Evolutionary conservation across 2,888 invertebrate species (phyloP), one percentile per base, ranked within the genome.

Genomic region (Acanthococcus lagerstroemiae): DNA sequence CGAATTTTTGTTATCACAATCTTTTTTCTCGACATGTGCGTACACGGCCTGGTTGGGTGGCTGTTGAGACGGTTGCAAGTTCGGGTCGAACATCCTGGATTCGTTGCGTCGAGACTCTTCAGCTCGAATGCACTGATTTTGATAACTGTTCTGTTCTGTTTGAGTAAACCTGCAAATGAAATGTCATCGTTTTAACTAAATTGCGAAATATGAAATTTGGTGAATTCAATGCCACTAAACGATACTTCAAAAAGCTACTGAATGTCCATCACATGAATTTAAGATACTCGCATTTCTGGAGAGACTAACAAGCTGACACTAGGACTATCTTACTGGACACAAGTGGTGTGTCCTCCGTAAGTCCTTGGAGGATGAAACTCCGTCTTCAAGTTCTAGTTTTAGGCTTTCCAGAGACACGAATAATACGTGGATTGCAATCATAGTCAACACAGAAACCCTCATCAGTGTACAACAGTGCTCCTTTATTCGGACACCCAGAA

Each of bases 41-140:
- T 70, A 70, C 15, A 58, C 66, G 5, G 67, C 55, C 46, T 70
- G 70, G 48, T 70, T 70, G 25, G 67, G 45, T 25, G 60, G 65
- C 27, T 69, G 67, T 26, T 50, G 67, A 25, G 68, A 67, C 63
- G 67, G 69, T 46, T 71, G 71, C 67, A 70, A 67, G 55, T 65
- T 70, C 44, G 71, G 69, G 26, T 72, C 71, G 68, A 72, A 72
- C 72, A 72, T 72, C 54, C 66, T 70, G 46, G 67, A 52, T 22
- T 68, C 68, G 50, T 66, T 69, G 45, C 67, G 37, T 46, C 50
- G 65, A 26, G 24, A 27, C 19, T 60, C 56, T 27, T 66, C 60
- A 46, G 17, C 50, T 21, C 56, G 61, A 22, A 45, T n/a, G 21
- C 65, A 58, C 24, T 52, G 26, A 12, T 27, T 54, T n/a, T 55